Conservation (phyloP, 1,140 invertebrate species). For the Heliconius congener region DNA sequence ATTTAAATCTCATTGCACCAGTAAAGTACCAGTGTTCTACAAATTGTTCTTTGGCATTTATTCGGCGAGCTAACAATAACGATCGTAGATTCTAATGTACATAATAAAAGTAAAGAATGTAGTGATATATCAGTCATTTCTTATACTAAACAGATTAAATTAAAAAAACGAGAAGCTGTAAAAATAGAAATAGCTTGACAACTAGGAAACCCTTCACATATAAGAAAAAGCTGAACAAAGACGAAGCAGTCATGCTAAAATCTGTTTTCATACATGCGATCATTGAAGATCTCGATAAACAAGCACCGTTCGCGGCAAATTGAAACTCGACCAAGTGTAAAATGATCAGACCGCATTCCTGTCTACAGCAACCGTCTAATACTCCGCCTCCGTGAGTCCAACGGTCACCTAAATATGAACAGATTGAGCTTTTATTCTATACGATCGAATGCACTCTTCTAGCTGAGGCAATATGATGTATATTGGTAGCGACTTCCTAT, state of each 20-base stretch:
- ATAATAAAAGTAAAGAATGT: not conserved
- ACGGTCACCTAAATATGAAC: conserved; percentile 37
- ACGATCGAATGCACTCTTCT: conserved; percentile 22
- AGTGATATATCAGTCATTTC: not conserved
- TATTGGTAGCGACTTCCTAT: not conserved
- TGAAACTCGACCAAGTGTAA: conserved; percentile 76
- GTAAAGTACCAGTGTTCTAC: too few species aligned
- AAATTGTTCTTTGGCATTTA: too few species aligned
- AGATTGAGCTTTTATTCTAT: conserved; percentile 26
- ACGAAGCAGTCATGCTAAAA: conserved; percentile 16
- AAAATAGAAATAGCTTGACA: not conserved
- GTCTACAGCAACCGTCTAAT: conserved; percentile 58
- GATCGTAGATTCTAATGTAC: not conserved
- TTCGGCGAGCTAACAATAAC: too few species aligned
- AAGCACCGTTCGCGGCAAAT: conserved; percentile 65
- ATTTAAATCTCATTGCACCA: too few species aligned
- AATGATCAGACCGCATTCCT: conserved; percentile 69
- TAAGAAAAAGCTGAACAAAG: conserved; percentile 2
- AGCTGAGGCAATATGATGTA: not conserved
- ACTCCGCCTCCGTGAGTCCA: conserved; percentile 58
- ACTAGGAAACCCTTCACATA: not conserved
- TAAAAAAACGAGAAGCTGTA: not conserved
- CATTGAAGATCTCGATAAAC: conserved; percentile 54
- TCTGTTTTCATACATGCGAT: conserved; percentile 20
- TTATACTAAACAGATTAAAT: not conserved